Base-by-base conservation (phyloP, 1,140 invertebrate species). In the Drosophila tristis region DNA sequence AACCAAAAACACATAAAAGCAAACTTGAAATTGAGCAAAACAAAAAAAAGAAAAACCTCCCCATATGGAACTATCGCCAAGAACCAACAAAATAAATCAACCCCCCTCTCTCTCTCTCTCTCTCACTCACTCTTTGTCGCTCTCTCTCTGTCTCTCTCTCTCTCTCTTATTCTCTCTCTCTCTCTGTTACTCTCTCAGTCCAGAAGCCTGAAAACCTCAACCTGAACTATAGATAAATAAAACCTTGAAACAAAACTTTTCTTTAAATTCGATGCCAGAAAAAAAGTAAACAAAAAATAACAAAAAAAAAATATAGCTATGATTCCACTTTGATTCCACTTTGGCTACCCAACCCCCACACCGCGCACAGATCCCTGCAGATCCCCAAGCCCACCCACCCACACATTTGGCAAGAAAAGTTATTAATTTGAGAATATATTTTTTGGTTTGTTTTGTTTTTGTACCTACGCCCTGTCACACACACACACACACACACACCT, bases 11-110 rank as follows among this genome's bases (percentile, higher is more conserved):
- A 61, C 49, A 72, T 59, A 64, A 72, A 56, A 80, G 78, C 47
- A 74, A 77, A 84, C 72, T 80, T 80, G 80, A 89, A 90, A 90
- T 89, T 90, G 73, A 89, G 80, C 84, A 89, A 81, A 54, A 71
- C 61, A 70, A 39, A 68, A 68, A 49, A 42, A 66, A 68, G 50
- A 16, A 16, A 16, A 39, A 44, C 67, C 64, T 44, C 35, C 45
- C 44, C 9, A 70, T 70, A 54, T 70, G 67, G 53, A 70, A 57
- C 67, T 43, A 70, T 70, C 51, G 67, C 67, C 67, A 70, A 70
- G 45, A 70, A 70, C 63, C 73, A 55, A 57, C 43, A 74, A 68
- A 55, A 74, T 20, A 20, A 20, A 20, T 20, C 20, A 63, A 61
- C 39, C 73, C 78, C 58, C 44, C 54, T 48, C 60, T 63, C 42